Evolutionary conservation across 2,113 vertebrate genomes (phyloP).

Genomic region (Catharus fuscescens): DNA sequence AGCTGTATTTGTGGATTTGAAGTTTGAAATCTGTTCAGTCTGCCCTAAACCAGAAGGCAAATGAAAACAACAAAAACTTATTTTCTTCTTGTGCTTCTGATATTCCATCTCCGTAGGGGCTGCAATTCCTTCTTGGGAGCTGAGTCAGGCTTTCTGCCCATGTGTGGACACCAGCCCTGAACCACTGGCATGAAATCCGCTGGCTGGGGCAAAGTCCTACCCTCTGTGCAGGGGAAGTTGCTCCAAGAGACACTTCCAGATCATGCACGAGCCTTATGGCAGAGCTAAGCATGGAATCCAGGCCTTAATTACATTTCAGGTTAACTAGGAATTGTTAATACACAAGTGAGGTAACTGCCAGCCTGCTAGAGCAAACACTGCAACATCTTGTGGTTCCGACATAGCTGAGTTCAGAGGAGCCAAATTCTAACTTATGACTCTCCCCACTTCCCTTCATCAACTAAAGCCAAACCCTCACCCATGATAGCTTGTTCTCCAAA

Average conservation of each 20-base stretch:
- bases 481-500: accelerated
- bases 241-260: neutral
- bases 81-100: constrained; percentile 3
- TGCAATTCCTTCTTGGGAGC: neutral
- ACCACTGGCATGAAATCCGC: neutral
- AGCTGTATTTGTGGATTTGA: constrained; percentile 28
- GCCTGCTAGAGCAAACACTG: neutral
- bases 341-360: neutral
- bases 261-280: neutral
- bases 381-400: neutral
- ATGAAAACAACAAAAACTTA: constrained; percentile 35
- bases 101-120: neutral
- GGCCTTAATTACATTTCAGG: neutral
- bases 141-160: neutral
- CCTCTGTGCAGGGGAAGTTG: neutral
- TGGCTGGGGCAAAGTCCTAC: neutral
- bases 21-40: constrained; percentile 56
- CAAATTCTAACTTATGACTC: neutral
- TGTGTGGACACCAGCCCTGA: neutral
- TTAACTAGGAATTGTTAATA: neutral
- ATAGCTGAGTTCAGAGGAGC: neutral
- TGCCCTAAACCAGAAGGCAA: constrained; percentile 57
- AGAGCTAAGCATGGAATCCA: neutral
- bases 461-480: neutral
- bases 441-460: accelerated